phyloP scores from a whole-genome alignment of 2,797 vertebrate genomes.

The Ctenochaetus hawaiiensis region DNA sequence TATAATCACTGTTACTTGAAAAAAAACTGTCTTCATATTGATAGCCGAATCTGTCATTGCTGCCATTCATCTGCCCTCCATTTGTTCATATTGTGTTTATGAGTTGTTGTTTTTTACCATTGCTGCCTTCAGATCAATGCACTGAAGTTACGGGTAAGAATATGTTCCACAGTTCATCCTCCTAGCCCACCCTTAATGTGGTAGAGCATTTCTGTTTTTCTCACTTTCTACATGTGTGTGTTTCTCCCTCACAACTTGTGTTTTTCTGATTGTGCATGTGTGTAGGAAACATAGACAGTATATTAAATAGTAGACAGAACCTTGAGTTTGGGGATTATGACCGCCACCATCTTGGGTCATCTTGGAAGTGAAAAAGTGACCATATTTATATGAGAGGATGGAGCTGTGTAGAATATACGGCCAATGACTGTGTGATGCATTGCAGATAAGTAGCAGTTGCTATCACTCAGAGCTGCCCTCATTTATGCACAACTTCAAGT shows the following conservation, averaged over 20 bases:
- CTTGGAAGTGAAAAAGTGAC: no score
- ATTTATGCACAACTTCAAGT: no score
- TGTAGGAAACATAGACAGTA: background rate
- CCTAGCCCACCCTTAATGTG: slow-evolving; percentile 7
- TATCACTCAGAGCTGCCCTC: no score
- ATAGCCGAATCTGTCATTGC: background rate
- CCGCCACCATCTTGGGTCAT: no score
- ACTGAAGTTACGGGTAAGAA: slow-evolving; percentile 88
- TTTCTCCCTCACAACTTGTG: background rate
- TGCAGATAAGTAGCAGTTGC: no score
- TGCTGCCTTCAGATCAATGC: slow-evolving; percentile 87
- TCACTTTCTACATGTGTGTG: slow-evolving; percentile 7
- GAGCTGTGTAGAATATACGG: no score
- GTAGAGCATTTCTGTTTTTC: slow-evolving; percentile 8
- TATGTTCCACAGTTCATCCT: slow-evolving; percentile 38
- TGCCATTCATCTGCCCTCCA: slow-evolving; percentile 59
- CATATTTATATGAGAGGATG: no score
- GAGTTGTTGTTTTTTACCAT: slow-evolving; percentile 63
- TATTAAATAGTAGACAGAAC: background rate
- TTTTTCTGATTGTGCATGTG: background rate
- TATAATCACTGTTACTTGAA: slow-evolving; percentile 6
- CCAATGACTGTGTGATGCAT: no score
- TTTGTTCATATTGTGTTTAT: slow-evolving; percentile 66
- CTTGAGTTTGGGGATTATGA: no score
- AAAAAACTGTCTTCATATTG: background rate